phyloP scores from a whole-genome alignment of 2,113 vertebrate genomes.

The Prionailurus viverrinus region DNA sequence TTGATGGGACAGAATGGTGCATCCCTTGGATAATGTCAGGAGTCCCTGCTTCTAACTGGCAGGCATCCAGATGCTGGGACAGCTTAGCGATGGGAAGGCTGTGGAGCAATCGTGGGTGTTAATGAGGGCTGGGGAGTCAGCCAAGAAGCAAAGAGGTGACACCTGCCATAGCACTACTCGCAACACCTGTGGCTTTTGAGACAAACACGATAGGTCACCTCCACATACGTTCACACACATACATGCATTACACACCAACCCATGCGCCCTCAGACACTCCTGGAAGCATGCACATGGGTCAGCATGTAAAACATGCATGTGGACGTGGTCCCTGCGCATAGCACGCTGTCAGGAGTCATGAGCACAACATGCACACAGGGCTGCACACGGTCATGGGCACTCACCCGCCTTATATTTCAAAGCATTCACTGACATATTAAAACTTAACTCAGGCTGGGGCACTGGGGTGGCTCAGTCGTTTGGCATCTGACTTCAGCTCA shows the following conservation, averaged over 20 bases:
- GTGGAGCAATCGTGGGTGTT: constrained; percentile 61
- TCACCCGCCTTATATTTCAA: background rate
- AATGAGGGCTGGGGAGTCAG: constrained; percentile 70
- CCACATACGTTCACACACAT: background rate
- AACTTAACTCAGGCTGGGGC: background rate
- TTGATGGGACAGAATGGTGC: background rate
- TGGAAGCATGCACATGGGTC: background rate
- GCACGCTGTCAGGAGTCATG: background rate
- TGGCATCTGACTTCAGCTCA: too few relatives aligned
- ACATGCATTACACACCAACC: background rate
- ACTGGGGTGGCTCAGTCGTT: too few relatives aligned
- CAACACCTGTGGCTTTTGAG: background rate
- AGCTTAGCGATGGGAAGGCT: constrained; percentile 29
- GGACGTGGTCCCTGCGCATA: background rate
- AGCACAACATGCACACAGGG: background rate
- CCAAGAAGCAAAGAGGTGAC: constrained; percentile 60
- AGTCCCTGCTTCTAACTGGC: constrained; percentile 51
- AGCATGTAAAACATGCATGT: background rate
- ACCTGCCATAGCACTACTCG: constrained; percentile 19
- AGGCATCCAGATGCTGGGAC: constrained; percentile 20
- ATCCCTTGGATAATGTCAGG: background rate
- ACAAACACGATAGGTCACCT: background rate
- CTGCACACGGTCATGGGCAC: background rate
- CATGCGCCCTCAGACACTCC: background rate
- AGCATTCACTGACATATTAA: background rate